Conservation (phyloP, 1,140 invertebrate genomes). For the Ceratina japonica region DNA sequence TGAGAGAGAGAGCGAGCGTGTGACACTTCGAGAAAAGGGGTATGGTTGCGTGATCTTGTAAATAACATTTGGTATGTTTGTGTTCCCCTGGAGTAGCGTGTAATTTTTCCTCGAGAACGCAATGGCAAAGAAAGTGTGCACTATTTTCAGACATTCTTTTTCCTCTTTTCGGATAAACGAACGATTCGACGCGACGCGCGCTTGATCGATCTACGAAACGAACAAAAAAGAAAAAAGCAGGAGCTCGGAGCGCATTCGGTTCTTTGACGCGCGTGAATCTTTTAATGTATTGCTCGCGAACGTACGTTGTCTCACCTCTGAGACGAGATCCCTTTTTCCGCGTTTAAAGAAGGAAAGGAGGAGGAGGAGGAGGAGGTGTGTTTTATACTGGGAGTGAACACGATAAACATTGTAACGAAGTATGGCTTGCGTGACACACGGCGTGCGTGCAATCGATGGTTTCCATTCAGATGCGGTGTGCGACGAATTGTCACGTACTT, state of each 20-base stretch:
- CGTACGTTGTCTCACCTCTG: not conserved
- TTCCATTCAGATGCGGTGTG: constrained; percentile 20
- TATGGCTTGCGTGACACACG: constrained; percentile 53
- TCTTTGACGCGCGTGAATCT: not conserved
- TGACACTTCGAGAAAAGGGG: constrained; percentile 29
- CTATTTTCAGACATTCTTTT: constrained; percentile 4
- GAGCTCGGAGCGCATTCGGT: not conserved
- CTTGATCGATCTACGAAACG: too few relatives aligned
- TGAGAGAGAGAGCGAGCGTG: too few relatives aligned
- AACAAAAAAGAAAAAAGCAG: too few relatives aligned
- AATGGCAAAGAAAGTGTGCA: constrained; percentile 31
- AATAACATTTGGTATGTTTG: constrained; percentile 61
- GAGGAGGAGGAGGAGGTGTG: constrained; percentile 20
- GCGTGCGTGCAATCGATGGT: constrained; percentile 43
- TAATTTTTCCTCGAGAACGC: constrained; percentile 28
- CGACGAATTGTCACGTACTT: constrained; percentile 7
- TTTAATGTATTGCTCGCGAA: constrained; percentile 23
- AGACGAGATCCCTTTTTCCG: not conserved
- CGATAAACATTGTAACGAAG: constrained; percentile 57
- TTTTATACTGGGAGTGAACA: constrained; percentile 37
- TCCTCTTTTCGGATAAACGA: too few relatives aligned
- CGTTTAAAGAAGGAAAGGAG: not conserved
- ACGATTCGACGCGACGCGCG: too few relatives aligned
- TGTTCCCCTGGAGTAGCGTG: constrained; percentile 46
- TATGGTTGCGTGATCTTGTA: constrained; percentile 60